Evolutionary conservation across 2,888 invertebrate species (phyloP), one percentile per base, ranked within the genome.

Genomic region (Luperina testacea): DNA sequence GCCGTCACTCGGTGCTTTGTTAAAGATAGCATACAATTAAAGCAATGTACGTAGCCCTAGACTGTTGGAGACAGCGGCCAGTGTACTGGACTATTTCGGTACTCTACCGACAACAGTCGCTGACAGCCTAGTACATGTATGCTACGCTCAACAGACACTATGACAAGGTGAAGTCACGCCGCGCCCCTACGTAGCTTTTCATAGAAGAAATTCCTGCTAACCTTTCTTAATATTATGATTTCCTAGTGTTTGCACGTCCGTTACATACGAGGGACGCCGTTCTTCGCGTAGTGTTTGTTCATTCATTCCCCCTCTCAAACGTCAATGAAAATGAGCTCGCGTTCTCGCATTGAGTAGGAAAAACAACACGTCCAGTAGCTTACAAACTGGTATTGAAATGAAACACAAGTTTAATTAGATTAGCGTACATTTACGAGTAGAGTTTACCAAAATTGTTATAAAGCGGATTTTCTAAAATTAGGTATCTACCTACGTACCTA

Each of bases 181-280:
- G 80, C 80, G 79, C 73, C 74, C 67, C 64, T 73, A 75, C 80
- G 81, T 78, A 72, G 73, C 53, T 88, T 68, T 86, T 81, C 77
- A 78, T 81, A 82, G 81, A 75, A 77, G 77, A 83, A 88, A 91
- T 92, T 91, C 89, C 79, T 83, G 68, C 64, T 75, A 73, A 81
- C 72, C 88, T 88, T 86, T 88, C 83, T 48, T 75, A 70, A 6
- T 73, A 69, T 89, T 89, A 92, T 96, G 92, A 57, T 87, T 73
- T 78, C 95, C 95, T 95, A 88, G 95, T 96, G 91, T 72, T 80
- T 89, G 85, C 91, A 94, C 93, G 93, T 93, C 91, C 91, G 86
- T 90, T 87, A 91, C 95, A 94, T 94, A 94, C 94, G 89, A 94
- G 94, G 93, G 94, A 94, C 93, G 93, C 92, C 90, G 92, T 93